Base-by-base conservation (phyloP, 2,888 invertebrate genomes). In the Ariolimax columbianus region DNA sequence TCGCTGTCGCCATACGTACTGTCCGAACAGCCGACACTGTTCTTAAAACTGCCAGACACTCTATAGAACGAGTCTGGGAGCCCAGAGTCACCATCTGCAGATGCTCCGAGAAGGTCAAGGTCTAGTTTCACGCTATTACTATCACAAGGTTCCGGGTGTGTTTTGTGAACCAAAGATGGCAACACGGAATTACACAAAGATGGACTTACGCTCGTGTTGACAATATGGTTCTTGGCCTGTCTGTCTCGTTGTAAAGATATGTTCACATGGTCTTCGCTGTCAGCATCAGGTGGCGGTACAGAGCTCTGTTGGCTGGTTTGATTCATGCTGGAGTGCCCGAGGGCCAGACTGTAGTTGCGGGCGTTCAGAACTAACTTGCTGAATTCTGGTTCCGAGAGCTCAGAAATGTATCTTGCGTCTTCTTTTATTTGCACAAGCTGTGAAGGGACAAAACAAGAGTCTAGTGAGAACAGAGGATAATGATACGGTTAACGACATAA, bases 381-480 rank as follows among this genome's bases (percentile, higher is more conserved):
- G 86, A 92, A 92, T 59, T 89, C 89, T 40, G 89, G 89, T 79
- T 92, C 91, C 36, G 91, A 89, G 38, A 92, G 87, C 30, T 91
- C 92, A 51, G 90, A 88, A 79, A 92, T 89, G 47, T 87, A 86
- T 51, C 91, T 86, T 11, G 91, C 92, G 80, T 87, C 87, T 73
- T 90, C 90, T 84, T 92, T 92, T 70, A 92, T 91, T 40, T 80
- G 63, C 77, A 91, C 89, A 79, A 92, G 82, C 92, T 92, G 89
- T 77, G 90, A 90, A 75, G 9, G 17, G 38, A 38, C 4, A 9
- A 17, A 55, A 55, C 23, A 19, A n/a, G n/a, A n/a, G n/a, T n/a
- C n/a, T n/a, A n/a, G n/a, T n/a, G n/a, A n/a, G n/a, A n/a, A n/a
- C n/a, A n/a, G n/a, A n/a, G n/a, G n/a, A n/a, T n/a, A n/a, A n/a